Conservation (phyloP, 2,888 invertebrate species). For the Chrysotoxum bicinctum region DNA sequence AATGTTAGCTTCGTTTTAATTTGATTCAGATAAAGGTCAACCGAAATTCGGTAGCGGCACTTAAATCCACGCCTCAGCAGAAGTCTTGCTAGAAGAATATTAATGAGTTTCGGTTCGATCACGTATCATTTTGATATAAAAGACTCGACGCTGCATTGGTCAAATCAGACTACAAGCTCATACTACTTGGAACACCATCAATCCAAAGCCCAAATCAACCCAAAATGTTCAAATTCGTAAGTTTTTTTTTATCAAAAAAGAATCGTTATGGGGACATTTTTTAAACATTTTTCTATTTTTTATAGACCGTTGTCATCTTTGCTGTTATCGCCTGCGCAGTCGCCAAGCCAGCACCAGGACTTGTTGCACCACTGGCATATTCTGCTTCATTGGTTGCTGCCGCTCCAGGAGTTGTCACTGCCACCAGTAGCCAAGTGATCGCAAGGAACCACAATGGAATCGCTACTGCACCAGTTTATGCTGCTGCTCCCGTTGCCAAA, state of each 20-base stretch:
- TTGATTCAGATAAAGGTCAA: too few species aligned
- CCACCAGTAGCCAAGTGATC: constrained; percentile 78
- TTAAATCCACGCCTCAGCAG: too few species aligned
- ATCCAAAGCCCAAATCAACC: background rate
- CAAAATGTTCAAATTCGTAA: constrained; percentile 54
- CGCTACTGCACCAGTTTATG: constrained; percentile 82
- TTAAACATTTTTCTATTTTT: background rate
- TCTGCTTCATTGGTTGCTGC: constrained; percentile 54
- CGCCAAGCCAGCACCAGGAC: constrained; percentile 68
- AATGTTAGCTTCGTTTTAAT: too few species aligned
- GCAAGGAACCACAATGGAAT: constrained; percentile 77
- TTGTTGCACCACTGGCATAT: constrained; percentile 74
- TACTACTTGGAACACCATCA: background rate
- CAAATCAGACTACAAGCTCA: background rate
- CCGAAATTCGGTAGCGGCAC: too few species aligned
- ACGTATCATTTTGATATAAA: background rate
- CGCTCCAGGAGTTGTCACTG: constrained; percentile 75
- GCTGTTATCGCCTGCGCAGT: constrained; percentile 58
- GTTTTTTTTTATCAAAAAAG: background rate
- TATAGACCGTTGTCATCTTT: constrained; percentile 59
- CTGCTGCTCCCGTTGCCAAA: constrained; percentile 84
- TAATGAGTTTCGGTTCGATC: background rate
- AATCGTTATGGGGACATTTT: background rate
- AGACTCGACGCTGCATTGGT: background rate
- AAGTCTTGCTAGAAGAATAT: background rate